Base-by-base conservation (phyloP, 1,140 invertebrate genomes). In the Helicoverpa zea region DNA sequence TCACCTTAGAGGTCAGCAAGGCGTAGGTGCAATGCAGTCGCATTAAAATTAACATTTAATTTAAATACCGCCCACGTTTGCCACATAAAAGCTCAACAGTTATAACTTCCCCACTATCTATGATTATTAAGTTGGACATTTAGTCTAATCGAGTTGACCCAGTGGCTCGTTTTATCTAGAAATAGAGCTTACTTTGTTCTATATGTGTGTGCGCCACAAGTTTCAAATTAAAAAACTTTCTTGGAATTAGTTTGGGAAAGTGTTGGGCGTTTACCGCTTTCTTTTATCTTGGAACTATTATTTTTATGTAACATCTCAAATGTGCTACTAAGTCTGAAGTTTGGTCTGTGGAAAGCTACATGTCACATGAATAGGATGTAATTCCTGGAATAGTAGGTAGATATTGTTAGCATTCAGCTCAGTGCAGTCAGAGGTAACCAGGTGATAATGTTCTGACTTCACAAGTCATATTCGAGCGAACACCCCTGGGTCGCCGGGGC, bases 181-280 rank as follows among this genome's bases (percentile, higher is more conserved):
- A 49, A 23, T 11, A 5, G 64, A 68, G 64, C 43, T 51, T 16
- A 68, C 16, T 49, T 43, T 11, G 43, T 23, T 11, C 11, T 23
- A 49, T 68, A 43, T 68, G 64, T 16, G 43, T 2, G 49, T 68
- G 11, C 12, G 43, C n/a, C 64, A 68, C 64, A 68, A 76, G 43
- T 49, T 76, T 63, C 16, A 63, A 47, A 76, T 76, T 76, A 76
- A 76, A 76, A 76, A 63, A 76, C 58, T 76, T 76, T 76, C 73
- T 63, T 76, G 29, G 47, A 58, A 73, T 73, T 58, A 73, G 52
- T 73, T 73, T 58, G 11, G 64, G 64, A 18, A 49, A 23, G 3
- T 66, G 43, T 35, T 51, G 58, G 30, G 10, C 47, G 43, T 58
- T 73, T 43, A 58, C 14, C 70, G 30, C 70, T 73, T 30, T 7